These are phyloP conservation scores for Urophycis tenuis DNA, from an alignment of 2,797 vertebrate genomes.

Conservation along the genomic window DNA sequence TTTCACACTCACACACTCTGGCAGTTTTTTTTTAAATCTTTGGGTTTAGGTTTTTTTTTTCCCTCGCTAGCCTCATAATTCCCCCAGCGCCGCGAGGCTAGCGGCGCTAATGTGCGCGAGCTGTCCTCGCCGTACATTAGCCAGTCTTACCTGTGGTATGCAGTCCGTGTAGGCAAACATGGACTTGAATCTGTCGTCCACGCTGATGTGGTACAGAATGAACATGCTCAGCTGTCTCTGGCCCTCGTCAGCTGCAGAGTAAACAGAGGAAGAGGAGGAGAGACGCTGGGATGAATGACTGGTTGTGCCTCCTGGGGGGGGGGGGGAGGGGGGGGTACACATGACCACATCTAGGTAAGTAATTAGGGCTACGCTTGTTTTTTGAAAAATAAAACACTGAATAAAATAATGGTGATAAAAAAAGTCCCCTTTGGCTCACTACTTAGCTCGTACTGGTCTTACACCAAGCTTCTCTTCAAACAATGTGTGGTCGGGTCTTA, in stretches of 20 bases:
- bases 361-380: not conserved
- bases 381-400: not conserved
- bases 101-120: constrained; percentile 33
- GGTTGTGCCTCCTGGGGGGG: constrained; percentile 36
- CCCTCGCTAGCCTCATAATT: not conserved
- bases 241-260: constrained; percentile 81
- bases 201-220: constrained; percentile 92
- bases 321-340: constrained; percentile 22
- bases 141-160: constrained; percentile 84
- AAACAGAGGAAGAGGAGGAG: constrained; percentile 52
- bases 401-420: not conserved
- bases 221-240: constrained; percentile 88
- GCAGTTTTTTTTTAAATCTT: no score
- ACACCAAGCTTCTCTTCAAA: not conserved
- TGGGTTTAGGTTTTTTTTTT: no score
- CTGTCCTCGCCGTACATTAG: constrained; percentile 42
- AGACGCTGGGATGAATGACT: constrained; percentile 50
- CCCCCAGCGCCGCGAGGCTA: not conserved
- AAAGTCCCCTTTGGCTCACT: not conserved
- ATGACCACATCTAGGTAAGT: constrained; percentile 49
- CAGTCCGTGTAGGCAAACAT: constrained; percentile 91
- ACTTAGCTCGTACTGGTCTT: not conserved
- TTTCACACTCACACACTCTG: no score
- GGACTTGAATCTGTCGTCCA: constrained; percentile 87
- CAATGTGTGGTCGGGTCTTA: not conserved